A percentile compares a stretch with the other conserved stretches of the same genome.
phyloP scores from a whole-genome alignment of 2,113 vertebrate genomes.

The Protobothrops flavoviridis region DNA sequence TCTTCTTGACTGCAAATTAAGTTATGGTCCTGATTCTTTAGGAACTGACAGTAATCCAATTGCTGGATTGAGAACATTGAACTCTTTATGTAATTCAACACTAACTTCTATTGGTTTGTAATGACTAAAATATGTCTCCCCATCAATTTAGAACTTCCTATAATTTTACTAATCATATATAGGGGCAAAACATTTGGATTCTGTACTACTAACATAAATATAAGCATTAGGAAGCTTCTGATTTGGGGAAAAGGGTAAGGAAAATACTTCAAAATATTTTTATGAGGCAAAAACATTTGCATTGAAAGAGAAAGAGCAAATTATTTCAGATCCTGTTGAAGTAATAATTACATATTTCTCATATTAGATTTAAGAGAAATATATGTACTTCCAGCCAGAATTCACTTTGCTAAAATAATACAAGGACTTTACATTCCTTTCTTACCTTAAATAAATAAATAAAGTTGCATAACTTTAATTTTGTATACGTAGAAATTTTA shows the following conservation, averaged over 20 bases:
- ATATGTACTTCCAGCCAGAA: not conserved
- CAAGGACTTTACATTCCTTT: not conserved
- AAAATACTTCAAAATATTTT: not conserved
- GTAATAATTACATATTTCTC: not conserved
- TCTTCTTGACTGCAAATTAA: too few relatives aligned
- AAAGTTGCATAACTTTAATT: too few relatives aligned
- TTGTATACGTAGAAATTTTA: too few relatives aligned
- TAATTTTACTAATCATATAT: not conserved
- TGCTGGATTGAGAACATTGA: not conserved
- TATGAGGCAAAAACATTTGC: not conserved
- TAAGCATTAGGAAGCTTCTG: not conserved
- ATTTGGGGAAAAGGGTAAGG: too few relatives aligned
- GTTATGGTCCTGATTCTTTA: too few relatives aligned
- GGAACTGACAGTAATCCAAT: not conserved
- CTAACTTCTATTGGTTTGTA: not conserved
- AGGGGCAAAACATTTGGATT: not conserved
- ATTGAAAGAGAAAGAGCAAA: not conserved
- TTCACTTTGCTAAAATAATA: not conserved
- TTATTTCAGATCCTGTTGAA: too few relatives aligned
- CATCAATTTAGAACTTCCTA: not conserved
- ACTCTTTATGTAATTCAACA: not conserved
- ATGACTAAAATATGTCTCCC: not conserved
- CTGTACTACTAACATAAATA: not conserved
- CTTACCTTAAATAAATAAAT: too few relatives aligned
- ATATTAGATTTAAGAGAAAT: not conserved